These are phyloP conservation scores for Azorinus chamasolen DNA, from an alignment of 2,888 invertebrate species.

Conservation along the genomic window DNA sequence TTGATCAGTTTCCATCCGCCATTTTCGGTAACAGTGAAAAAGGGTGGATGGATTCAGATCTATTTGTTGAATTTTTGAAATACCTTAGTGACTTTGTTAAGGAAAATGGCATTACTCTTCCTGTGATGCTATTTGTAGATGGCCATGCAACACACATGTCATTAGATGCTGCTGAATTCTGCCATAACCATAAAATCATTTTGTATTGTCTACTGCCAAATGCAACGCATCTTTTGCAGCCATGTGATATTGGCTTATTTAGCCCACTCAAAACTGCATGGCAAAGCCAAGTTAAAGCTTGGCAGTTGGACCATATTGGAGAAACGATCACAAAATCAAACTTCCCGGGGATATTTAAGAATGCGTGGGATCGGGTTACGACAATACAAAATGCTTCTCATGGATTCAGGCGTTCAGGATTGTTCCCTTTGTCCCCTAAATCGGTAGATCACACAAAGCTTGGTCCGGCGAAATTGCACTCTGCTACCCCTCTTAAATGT, in stretches of 20 bases:
- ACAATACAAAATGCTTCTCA: slow-evolving; percentile 29
- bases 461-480: slow-evolving; percentile 12
- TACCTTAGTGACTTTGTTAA: too few relatives aligned
- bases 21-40: slow-evolving; percentile 17
- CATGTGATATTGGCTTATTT: slow-evolving; percentile 43
- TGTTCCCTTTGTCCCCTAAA: slow-evolving; percentile 16
- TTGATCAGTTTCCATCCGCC: slow-evolving; percentile 38
- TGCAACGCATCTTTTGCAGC: slow-evolving; percentile 42
- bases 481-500: not conserved
- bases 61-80: slow-evolving; percentile 34
- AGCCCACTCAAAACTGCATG: slow-evolving; percentile 27
- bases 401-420: slow-evolving; percentile 31
- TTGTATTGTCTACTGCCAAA: slow-evolving; percentile 50
- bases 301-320: slow-evolving; percentile 31
- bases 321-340: slow-evolving; percentile 21
- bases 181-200: slow-evolving; percentile 28
- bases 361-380: slow-evolving; percentile 17
- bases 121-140: slow-evolving; percentile 40
- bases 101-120: slow-evolving; percentile 2
- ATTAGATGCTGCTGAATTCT: slow-evolving; percentile 22
- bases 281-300: slow-evolving; percentile 20
- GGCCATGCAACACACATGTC: slow-evolving; percentile 46
- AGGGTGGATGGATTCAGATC: slow-evolving; percentile 53
- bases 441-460: slow-evolving; percentile 10
- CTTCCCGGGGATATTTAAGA: slow-evolving; percentile 18